Evolutionary conservation across 2,113 vertebrate genomes (phyloP), one percentile per base, ranked within the genome.

Genomic region (Centrocercus urophasianus): DNA sequence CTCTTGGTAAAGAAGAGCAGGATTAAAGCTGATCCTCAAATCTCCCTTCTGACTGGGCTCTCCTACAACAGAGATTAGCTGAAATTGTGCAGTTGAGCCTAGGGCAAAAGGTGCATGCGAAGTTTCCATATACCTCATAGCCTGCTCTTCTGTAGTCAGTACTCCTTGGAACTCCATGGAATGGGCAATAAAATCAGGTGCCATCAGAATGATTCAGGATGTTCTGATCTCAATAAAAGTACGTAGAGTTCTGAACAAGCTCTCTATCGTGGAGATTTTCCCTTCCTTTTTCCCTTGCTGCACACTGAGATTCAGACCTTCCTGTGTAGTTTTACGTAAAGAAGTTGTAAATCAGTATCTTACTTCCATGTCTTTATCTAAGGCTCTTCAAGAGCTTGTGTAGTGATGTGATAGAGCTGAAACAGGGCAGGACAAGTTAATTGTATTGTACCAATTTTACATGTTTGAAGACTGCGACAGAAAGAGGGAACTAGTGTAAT

Each of bases 31-130:
- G 24, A 2, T n/a, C 36, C 63, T 79, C 1, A 4, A 40, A 42
- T 47, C 45, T 90, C 54, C 42, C 74, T 87, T 40, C 32, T 65
- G 64, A 76, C 32, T 2, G 8, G 54, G 20, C 78, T 90, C 83
- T 88, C 76, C 83, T 90, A 66, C 43, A 93, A 69, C 52, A 52
- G 78, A 92, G 83, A 93, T 38, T 2, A 76, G 54, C 40, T 79
- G n/a, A 72, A 83, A 24, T 4, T 54, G 22, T 75, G 59, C 27
- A 19, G 13, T 18, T 60, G 13, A 60, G 24, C 17, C 32, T 34
- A 21, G 32, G 43, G 73, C 28, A 32, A 47, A 92, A 89, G 66
- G 43, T 54, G 12, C 78, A 16, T 28, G 74, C 59, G 48, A 45
- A 72, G 77, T 11, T 36, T 79, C 54, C 7, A 16, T 1, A 0